A percentile compares a stretch with the other conserved stretches of the same genome.
These are phyloP conservation scores for Drosophila kurseongensis DNA, from an alignment of 1,140 invertebrate species.

Conservation along the genomic window DNA sequence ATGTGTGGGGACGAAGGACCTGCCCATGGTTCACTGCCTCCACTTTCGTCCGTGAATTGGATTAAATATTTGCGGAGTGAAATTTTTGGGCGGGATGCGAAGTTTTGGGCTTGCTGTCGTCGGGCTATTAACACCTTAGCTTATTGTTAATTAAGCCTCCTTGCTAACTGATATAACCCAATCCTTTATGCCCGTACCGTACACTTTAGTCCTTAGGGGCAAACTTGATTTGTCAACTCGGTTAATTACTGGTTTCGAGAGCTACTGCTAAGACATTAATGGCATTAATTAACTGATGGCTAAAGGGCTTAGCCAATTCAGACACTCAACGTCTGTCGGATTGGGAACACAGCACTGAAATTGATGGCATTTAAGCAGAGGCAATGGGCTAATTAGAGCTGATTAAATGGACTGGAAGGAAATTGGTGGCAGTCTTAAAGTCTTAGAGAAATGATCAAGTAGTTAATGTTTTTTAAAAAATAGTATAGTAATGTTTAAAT, in stretches of 20 bases:
- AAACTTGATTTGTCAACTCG: constrained; percentile 70
- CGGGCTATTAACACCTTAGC: constrained; percentile 67
- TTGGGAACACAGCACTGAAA: constrained; percentile 1
- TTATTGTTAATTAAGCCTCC: constrained; percentile 70
- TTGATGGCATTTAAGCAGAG: constrained; percentile 36
- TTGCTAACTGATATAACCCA: constrained; percentile 61
- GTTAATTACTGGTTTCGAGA: constrained; percentile 67
- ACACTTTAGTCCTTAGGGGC: background rate
- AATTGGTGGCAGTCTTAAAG: background rate
- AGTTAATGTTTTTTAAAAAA: background rate
- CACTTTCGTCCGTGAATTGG: constrained; percentile 43
- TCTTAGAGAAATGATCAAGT: background rate
- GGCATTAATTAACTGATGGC: constrained; percentile 73
- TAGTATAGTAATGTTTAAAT: background rate
- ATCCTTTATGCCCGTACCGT: constrained; percentile 20
- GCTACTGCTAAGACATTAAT: constrained; percentile 60
- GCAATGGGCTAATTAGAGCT: constrained; percentile 32
- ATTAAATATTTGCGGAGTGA: constrained; percentile 60
- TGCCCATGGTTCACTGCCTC: constrained; percentile 13
- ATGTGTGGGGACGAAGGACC: constrained; percentile 29
- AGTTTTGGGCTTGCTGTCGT: constrained; percentile 43
- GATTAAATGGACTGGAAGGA: constrained; percentile 33
- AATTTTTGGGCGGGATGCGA: constrained; percentile 18
- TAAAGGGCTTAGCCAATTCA: constrained; percentile 47
- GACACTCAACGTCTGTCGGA: constrained; percentile 21